Base-by-base conservation (phyloP, 2,797 vertebrate genomes). In the Labeo calbasu region DNA sequence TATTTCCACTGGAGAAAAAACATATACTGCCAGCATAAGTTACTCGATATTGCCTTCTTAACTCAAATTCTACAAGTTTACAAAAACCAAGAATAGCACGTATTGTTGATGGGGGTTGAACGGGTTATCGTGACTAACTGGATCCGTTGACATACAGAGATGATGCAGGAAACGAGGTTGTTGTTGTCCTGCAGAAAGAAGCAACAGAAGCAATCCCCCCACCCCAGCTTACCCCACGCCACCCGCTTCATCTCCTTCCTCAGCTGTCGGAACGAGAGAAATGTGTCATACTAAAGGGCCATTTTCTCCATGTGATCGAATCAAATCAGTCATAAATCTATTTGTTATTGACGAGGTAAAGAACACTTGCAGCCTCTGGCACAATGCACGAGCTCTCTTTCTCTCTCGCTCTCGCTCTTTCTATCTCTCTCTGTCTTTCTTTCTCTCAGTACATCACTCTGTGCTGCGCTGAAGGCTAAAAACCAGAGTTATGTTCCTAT, bases 271-370 rank as follows among this genome's bases (percentile, higher is more conserved):
- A 86, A 85, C 77, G 82, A 94, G 94, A 93, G 85, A 92, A 92
- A 93, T 90, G 87, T 85, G 90, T 89, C 87, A 87, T 88, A 87
- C 87, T 89, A 88, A 87, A 90, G 83, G 87, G 85, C 66, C 88
- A 88, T 77, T 92, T 89, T 86, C 86, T 91, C 82, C 90, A 86
- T 63, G 48, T 92, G 93, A 93, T 87, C 83, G 84, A 87, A 89
- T 90, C 88, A 86, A 84, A 89, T 89, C 87, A 86, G 88, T 80
- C 85, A 86, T 90, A 89, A 87, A 90, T 90, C 88, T 90, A 86
- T 89, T 89, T 90, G 88, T 89, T 88, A 89, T 90, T 94, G 93
- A 93, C 86, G 90, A 92, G 89, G 90, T 88, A 89, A 57, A 84
- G 87, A 91, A 84, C 57, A 85, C 1, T 43, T 73, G 88, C 87